A percentile compares a stretch with the other conserved stretches of the same genome.
phyloP scores from a whole-genome alignment of 2,888 invertebrate genomes.

The Drosophila subquinaria region DNA sequence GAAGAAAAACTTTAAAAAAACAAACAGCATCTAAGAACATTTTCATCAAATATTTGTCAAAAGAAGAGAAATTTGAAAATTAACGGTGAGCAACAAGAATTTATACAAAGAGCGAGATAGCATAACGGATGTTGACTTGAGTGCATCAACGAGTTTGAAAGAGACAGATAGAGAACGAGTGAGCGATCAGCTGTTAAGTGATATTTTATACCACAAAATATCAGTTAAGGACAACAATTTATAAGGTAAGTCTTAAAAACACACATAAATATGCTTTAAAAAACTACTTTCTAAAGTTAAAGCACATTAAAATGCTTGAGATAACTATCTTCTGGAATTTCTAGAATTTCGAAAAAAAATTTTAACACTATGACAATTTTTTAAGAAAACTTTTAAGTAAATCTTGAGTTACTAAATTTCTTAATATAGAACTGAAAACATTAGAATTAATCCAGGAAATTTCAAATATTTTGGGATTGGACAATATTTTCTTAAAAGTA shows the following conservation, averaged over 20 bases:
- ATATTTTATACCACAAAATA: slow-evolving; percentile 75
- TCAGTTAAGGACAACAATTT: slow-evolving; percentile 77
- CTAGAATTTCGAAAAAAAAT: not conserved
- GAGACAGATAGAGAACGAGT: not conserved
- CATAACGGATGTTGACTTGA: slow-evolving; percentile 15
- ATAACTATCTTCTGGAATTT: too few relatives aligned
- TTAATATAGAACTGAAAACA: not conserved
- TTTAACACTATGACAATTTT: not conserved
- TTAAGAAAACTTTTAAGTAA: not conserved
- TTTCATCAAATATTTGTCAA: slow-evolving; percentile 6
- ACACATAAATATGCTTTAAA: not conserved
- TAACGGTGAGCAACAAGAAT: slow-evolving; percentile 52
- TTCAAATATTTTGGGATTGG: not conserved
- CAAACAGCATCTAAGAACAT: not conserved
- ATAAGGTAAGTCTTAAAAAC: slow-evolving; percentile 63
- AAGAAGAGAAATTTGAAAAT: slow-evolving; percentile 29
- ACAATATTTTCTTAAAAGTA: not conserved
- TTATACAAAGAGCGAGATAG: slow-evolving; percentile 47
- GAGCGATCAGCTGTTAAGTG: slow-evolving; percentile 71
- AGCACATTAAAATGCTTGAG: too few relatives aligned
- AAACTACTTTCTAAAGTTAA: too few relatives aligned
- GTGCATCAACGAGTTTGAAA: slow-evolving; percentile 17
- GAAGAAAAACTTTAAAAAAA: slow-evolving; percentile 16
- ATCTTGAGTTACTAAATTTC: not conserved
- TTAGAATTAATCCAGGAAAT: not conserved